Base-by-base conservation (phyloP, 2,113 vertebrate species). In the Zosterops hypoxanthus region DNA sequence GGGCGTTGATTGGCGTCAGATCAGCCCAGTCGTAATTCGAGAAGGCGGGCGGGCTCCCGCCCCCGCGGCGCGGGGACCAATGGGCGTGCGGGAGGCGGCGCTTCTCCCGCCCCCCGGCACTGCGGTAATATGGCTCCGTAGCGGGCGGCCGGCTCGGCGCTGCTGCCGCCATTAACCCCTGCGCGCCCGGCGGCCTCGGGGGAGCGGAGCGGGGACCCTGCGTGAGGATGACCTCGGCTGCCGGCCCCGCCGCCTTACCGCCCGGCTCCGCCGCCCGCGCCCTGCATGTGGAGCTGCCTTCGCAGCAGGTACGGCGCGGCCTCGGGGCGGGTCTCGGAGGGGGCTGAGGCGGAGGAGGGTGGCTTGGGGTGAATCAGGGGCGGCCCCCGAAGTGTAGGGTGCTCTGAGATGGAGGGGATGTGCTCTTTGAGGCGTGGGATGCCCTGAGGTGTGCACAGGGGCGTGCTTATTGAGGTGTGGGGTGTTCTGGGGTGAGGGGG, bases 281-380 rank as follows among this genome's bases (percentile, higher is more conserved):
- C 92, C 96, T 99, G 85, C 99, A 99, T 94, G 99, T 99, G 65
- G 99, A 99, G 93, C 98, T 99, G 96, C 99, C 98, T 5, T 99
- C 99, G 44, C 99, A 99, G 98, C 99, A 99, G 99, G 99, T 99
- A 98, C 68, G 65, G 79, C n/a, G 66, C 41, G 47, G 41, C 61
- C 72, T 26, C 29, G 39, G 28, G 20, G 24, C 23, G 42, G 49
- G 18, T 9, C 34, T 55, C 29, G 22, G 60, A 41, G 26, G 18
- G 39, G 39, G 26, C 22, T 44, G 36, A 26, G 34, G 11, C 5
- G 26, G 49, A 49, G 47, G 41, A 39, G 17, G 12, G 33, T 75
- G 36, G 34, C 23, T 16, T 39, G 64, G 28, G 41, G 57, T 64
- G 41, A 49, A 34, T n/a, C 33, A 4, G 28, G 7, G 19, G 11